Evolutionary conservation across 2,797 vertebrate species (phyloP).

Genomic region (Hybognathus amarus): DNA sequence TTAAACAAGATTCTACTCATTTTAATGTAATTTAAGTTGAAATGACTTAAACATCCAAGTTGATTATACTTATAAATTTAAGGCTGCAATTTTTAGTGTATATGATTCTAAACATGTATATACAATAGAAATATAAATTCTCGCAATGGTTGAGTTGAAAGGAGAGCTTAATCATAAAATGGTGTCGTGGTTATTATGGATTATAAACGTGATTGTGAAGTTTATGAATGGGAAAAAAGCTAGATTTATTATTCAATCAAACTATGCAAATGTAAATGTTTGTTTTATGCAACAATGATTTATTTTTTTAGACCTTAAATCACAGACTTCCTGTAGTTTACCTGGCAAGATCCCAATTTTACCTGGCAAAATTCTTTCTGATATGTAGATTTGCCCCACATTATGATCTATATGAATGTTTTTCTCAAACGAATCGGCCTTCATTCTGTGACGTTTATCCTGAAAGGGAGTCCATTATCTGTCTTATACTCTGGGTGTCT

Average conservation of each 20-base stretch:
- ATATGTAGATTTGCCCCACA: neutral
- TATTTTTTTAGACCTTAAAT: constrained; percentile 24
- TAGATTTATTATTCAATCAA: constrained; percentile 8
- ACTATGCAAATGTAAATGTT: constrained; percentile 30
- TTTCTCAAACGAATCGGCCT: neutral
- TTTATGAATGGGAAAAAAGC: constrained; percentile 8
- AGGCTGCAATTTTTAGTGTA: no score
- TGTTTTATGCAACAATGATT: constrained; percentile 22
- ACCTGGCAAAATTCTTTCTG: neutral
- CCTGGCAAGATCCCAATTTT: neutral
- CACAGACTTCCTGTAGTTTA: neutral
- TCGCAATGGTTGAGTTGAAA: neutral
- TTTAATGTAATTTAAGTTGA: no score
- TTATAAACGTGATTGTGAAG: constrained; percentile 9
- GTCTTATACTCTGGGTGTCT: neutral
- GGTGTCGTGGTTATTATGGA: neutral
- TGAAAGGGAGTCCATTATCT: constrained; percentile 1
- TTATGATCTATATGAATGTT: neutral
- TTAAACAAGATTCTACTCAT: no score
- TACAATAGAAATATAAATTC: neutral
- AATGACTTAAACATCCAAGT: no score
- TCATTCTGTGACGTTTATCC: constrained; percentile 11
- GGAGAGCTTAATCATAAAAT: neutral
- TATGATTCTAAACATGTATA: constrained; percentile 3
- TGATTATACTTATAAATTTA: no score